Evolutionary conservation across 92 coral and sea anemone species (phyloP), one percentile per base, ranked within the genome.

Genomic region (Epizoanthus rinbou): DNA sequence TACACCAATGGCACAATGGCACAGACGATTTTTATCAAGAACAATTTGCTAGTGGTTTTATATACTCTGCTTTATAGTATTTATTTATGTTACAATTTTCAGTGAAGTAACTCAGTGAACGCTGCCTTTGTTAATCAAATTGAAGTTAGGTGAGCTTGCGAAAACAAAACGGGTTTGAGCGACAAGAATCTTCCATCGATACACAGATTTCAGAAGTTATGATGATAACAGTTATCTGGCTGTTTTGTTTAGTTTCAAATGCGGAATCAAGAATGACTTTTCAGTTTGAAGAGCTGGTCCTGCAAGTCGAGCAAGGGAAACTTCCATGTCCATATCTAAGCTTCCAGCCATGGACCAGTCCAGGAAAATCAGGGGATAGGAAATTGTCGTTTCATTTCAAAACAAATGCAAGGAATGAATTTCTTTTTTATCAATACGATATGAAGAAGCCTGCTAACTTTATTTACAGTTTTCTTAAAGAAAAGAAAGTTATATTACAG

Each of bases 191-290:
- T 58, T 4, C 21, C 39, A 25, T 76, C 45, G 31, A 8, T 1
- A 8, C 21, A 10, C 33, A 50, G 7, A 39, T 76, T 76, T 33
- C 18, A 64, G n/a, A 18, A 28, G 8, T n/a, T 18, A 21, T 60
- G 47, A 78, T 78, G 82, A 41, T 60, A 60, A 56, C 71, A 10
- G 18, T 45, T 39, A 11, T 23, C 24, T 62, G 50, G 14, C 13
- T 78, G 21, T 7, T 78, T 9, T 78, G 45, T 19, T 43, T 78
- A 23, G 41, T 59, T 13, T 65, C 39, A 53, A 60, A 22, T 57
- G 82, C 64, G 25, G 82, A 52, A 33, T 78, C 82, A 41, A 78
- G 66, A 39, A 78, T 22, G 6, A 78, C 82, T 41, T 78, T 60
- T 23, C 5, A 41, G 15, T 78, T 78, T 78, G 14, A 14, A 39